Percentiles rank a stretch among this genome's conserved stretches.
Evolutionary conservation across 1,140 invertebrate species (phyloP).

Genomic region (Rhynchophorus ferrugineus): DNA sequence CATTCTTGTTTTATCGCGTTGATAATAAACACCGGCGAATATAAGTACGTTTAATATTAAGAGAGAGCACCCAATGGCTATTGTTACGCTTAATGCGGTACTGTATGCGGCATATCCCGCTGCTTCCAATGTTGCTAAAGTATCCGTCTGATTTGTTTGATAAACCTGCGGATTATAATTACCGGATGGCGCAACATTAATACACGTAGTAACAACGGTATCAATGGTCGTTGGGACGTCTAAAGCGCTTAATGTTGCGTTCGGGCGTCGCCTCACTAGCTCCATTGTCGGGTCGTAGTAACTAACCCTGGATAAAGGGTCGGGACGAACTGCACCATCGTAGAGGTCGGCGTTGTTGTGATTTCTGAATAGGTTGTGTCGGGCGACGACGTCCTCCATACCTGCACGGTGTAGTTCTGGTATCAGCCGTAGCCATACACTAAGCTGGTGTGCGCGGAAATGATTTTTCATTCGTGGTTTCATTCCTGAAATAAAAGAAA

Average conservation of each 20-base stretch:
- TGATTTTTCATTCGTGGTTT: conserved; percentile 88
- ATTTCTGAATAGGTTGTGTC: conserved; percentile 76
- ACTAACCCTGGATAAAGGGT: conserved; percentile 59
- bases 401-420: conserved; percentile 85
- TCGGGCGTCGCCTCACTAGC: conserved; percentile 48
- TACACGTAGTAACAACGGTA: conserved; percentile 48
- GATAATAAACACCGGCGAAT: conserved; percentile 81
- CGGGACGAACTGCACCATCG: conserved; percentile 71
- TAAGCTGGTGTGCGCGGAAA: conserved; percentile 86
- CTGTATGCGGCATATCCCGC: conserved; percentile 74
- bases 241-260: conserved; percentile 43
- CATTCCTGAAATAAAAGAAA: conserved; percentile 57
- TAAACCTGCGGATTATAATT: conserved; percentile 48
- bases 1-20: conserved; percentile 70
- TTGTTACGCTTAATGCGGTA: conserved; percentile 76
- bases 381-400: conserved; percentile 76
- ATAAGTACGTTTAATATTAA: conserved; percentile 80
- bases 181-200: conserved; percentile 48
- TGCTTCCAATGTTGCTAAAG: conserved; percentile 66
- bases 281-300: conserved; percentile 49
- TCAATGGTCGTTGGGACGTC: conserved; percentile 51
- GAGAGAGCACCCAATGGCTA: conserved; percentile 80
- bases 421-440: conserved; percentile 87
- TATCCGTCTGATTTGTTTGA: conserved; percentile 55
- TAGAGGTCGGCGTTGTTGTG: conserved; percentile 74